A percentile compares a stretch with the other conserved stretches of the same genome.
These are phyloP conservation scores for Dynastes grantii DNA, from an alignment of 2,888 invertebrate genomes.

Conservation along the genomic window DNA sequence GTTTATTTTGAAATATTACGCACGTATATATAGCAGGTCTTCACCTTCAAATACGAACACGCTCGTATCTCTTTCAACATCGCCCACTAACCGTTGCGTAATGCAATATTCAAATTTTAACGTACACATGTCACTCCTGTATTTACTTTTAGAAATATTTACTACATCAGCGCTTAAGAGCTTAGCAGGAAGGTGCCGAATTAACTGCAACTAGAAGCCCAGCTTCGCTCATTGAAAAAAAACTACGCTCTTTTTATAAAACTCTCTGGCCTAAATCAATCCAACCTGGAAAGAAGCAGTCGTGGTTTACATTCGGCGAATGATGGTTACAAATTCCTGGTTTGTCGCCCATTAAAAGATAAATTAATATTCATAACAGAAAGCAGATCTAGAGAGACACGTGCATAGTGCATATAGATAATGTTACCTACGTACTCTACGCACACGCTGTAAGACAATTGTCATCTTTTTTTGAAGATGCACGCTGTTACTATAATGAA, in stretches of 20 bases:
- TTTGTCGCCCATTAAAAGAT: constrained; percentile 30
- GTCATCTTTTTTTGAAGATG: background rate
- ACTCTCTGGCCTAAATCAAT: constrained; percentile 42
- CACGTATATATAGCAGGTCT: background rate
- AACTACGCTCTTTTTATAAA: constrained; percentile 18
- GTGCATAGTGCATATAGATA: constrained; percentile 11
- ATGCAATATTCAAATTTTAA: constrained; percentile 27
- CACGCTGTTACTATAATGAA: constrained; percentile 10
- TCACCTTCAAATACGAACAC: constrained; percentile 17
- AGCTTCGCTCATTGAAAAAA: background rate
- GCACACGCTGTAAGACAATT: background rate
- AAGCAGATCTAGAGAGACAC: constrained; percentile 31
- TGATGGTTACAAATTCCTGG: constrained; percentile 21
- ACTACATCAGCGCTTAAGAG: constrained; percentile 18
- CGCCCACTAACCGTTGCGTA: constrained; percentile 17
- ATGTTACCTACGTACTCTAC: background rate
- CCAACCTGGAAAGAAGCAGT: constrained; percentile 22
- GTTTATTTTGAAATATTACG: constrained; percentile 23
- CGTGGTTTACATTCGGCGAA: constrained; percentile 24
- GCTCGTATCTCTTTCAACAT: constrained; percentile 22
- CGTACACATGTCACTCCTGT: constrained; percentile 26
- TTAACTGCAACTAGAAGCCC: background rate
- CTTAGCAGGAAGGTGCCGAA: constrained; percentile 1
- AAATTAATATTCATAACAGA: constrained; percentile 36
- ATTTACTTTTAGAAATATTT: constrained; percentile 25